Conservation (phyloP, 2,113 vertebrate genomes). For the Daboia siamensis region DNA sequence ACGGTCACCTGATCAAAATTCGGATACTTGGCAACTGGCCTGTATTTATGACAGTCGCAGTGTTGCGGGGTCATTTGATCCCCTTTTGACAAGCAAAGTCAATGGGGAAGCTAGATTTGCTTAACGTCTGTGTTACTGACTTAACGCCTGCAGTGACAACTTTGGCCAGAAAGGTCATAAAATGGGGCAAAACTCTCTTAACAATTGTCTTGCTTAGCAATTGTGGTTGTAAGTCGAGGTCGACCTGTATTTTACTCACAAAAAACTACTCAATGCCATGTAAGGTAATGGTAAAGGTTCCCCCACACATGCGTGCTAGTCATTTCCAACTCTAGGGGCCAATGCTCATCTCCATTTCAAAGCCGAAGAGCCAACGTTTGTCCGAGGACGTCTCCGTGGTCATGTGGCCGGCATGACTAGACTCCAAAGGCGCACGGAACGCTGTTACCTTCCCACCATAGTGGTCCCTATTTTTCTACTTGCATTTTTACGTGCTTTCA, state of each 20-base stretch:
- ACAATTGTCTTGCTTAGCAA: not conserved
- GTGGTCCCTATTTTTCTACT: too few species aligned
- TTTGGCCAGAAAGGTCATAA: not conserved
- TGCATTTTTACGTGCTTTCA: too few species aligned
- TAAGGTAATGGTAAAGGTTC: too few species aligned
- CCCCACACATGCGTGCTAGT: too few species aligned
- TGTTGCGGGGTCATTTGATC: not conserved
- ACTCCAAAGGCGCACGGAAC: too few species aligned
- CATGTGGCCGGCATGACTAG: too few species aligned
- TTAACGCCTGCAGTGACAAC: not conserved
- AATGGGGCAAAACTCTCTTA: not conserved
- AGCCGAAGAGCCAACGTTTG: too few species aligned
- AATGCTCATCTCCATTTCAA: too few species aligned
- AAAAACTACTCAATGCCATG: not conserved
- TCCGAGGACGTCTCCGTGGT: too few species aligned
- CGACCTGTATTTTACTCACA: not conserved
- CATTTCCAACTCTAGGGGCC: too few species aligned
- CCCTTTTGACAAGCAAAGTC: not conserved
- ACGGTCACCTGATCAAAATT: too few species aligned
- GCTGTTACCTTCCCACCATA: too few species aligned
- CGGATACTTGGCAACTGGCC: not conserved
- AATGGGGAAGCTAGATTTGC: not conserved
- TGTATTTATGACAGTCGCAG: not conserved
- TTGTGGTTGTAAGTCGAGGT: not conserved
- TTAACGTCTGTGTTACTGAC: not conserved